Base-by-base conservation (phyloP, 53 echinoderm and acorn worm genomes). In the Paracentrotus lividus region DNA sequence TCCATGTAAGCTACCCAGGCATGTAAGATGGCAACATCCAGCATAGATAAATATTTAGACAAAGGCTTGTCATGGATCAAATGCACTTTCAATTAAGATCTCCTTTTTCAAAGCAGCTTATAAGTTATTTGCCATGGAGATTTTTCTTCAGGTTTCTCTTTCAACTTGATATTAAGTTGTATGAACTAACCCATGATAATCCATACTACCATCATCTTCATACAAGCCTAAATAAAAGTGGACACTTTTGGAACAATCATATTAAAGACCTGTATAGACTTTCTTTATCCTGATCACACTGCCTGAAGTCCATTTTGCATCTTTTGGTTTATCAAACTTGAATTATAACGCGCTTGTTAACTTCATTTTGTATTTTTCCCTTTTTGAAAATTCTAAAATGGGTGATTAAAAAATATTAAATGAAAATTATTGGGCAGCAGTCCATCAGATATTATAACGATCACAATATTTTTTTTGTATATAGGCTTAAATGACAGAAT, bases 41-140 rank as follows among this genome's bases (percentile, higher is more conserved):
- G 61, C 61, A 64, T 61, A 89, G 33, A 55, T 89, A 89, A 89
- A 89, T 89, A 89, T 89, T 89, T 89, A 89, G 89, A 89, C 89
- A 89, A 89, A 61, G 47, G 89, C 60, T 89, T 59, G 89, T 89
- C 89, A 89, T 43, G 89, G 89, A 89, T 89, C 89, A 89, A 61
- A 89, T 89, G 89, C 64, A 89, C 89, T 89, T 89, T 89, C 89
- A 89, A 89, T 89, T 89, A 89, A 89, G 89, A 23, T 64, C 60
- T 65, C 89, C 64, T 44, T 57, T 87, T 56, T 36, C 61, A 65
- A 65, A n/a, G 89, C 64, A 56, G 89, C 31, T 89, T 89, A n/a
- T 89, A 89, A 89, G 61, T 65, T 89, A 89, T 65, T 89, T 89
- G 65, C 65, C 61, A 89, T 61, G 89, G 44, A 61, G 64, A 89